Evolutionary conservation across 2,113 vertebrate species (phyloP).

Genomic region (Microtus montanus): DNA sequence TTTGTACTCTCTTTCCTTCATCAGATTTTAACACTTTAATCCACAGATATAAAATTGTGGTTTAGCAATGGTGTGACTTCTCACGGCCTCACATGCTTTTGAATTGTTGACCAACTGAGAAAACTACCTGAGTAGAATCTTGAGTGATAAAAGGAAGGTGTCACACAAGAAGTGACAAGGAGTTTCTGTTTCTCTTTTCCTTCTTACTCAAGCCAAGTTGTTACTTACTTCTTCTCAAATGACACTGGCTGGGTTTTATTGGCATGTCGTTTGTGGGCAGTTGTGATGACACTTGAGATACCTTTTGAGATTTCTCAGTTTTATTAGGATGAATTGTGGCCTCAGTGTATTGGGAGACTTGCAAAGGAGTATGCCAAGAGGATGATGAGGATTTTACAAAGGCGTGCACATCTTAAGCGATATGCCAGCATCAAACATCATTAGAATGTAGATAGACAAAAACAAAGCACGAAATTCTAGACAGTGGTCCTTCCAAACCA

Average conservation of each 20-base stretch:
- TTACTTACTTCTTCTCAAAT: constrained; percentile 35
- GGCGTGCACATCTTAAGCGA: constrained; percentile 61
- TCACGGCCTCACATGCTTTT: constrained; percentile 51
- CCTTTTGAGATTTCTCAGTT: constrained; percentile 44
- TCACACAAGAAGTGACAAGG: constrained; percentile 18
- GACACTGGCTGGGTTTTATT: constrained; percentile 17
- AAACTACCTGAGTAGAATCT: constrained; percentile 60
- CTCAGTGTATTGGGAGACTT: constrained; percentile 25
- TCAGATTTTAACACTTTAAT: constrained; percentile 67
- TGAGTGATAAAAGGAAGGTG: constrained; percentile 41
- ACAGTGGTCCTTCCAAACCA: constrained; percentile 47
- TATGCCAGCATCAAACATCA: constrained; percentile 62
- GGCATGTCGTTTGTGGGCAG: constrained; percentile 21
- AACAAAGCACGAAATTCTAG: constrained; percentile 53
- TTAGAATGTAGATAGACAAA: constrained; percentile 60
- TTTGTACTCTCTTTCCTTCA: constrained; percentile 52
- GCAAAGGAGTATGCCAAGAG: constrained; percentile 64
- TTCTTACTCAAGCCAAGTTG: background rate
- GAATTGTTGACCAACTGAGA: constrained; percentile 43
- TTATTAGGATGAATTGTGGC: constrained; percentile 48
- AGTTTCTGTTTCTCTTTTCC: background rate
- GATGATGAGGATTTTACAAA: constrained; percentile 60
- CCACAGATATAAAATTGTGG: constrained; percentile 63
- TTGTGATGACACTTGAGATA: background rate
- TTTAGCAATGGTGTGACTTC: constrained; percentile 44